phyloP scores from a whole-genome alignment of 92 coral and sea anemone genomes.

The Porites lobata region DNA sequence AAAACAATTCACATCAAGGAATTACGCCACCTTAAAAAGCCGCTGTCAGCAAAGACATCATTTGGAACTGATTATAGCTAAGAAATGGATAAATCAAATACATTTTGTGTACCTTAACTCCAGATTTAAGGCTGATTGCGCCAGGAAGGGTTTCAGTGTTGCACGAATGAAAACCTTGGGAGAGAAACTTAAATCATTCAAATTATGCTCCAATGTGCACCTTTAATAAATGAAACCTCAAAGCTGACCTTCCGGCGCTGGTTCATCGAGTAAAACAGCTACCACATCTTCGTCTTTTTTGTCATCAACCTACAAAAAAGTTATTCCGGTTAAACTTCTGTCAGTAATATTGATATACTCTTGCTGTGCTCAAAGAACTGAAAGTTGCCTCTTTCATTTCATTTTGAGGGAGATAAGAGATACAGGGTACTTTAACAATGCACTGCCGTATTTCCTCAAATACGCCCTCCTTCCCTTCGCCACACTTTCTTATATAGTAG shows the following conservation, averaged over 20 bases:
- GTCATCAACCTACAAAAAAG: slow-evolving; percentile 84
- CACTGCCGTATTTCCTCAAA: too few relatives aligned
- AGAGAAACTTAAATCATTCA: neutral
- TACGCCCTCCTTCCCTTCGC: too few relatives aligned
- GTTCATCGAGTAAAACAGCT: slow-evolving; percentile 91
- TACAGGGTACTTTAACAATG: too few relatives aligned
- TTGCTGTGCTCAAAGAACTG: too few relatives aligned
- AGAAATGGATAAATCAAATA: too few relatives aligned
- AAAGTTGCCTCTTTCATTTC: too few relatives aligned
- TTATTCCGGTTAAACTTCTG: neutral
- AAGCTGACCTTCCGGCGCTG: slow-evolving; percentile 91
- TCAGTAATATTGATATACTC: neutral
- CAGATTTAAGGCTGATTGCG: slow-evolving; percentile 70
- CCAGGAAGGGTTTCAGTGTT: slow-evolving; percentile 95
- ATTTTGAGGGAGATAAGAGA: too few relatives aligned
- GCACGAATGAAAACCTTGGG: slow-evolving; percentile 90
- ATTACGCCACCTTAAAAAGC: too few relatives aligned
- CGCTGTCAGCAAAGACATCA: too few relatives aligned
- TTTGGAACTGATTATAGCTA: too few relatives aligned
- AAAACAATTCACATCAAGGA: neutral
- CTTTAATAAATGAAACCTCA: neutral
- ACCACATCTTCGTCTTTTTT: slow-evolving; percentile 95
- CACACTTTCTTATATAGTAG: too few relatives aligned
- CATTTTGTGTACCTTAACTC: slow-evolving; percentile 79
- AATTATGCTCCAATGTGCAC: too few relatives aligned